These are phyloP conservation scores for Lobophora halterata DNA, from an alignment of 2,888 invertebrate species.

Conservation along the genomic window DNA sequence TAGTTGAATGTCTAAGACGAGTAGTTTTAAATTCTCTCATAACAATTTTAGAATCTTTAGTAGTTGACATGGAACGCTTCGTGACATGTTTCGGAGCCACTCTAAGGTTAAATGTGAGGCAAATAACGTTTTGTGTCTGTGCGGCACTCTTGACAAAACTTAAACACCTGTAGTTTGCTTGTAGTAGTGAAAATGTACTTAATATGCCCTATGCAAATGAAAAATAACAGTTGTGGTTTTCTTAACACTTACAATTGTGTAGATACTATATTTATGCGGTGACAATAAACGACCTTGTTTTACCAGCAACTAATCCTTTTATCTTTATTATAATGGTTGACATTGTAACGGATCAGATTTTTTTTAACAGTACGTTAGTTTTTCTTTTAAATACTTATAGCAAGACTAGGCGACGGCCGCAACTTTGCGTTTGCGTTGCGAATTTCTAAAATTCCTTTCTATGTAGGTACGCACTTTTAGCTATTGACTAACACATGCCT, in stretches of 20 bases:
- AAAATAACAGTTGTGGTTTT: constrained; percentile 34
- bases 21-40: no score
- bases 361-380: constrained; percentile 36
- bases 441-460: no score
- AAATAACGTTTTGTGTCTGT: no score
- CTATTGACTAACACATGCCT: no score
- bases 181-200: background rate
- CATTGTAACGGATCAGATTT: constrained; percentile 46
- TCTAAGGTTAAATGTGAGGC: background rate
- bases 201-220: no score
- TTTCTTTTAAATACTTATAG: constrained; percentile 34
- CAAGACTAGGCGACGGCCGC: no score
- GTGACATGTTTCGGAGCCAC: background rate
- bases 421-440: no score
- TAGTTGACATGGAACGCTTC: background rate
- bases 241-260: constrained; percentile 25
- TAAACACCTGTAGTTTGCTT: background rate
- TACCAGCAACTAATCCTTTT: constrained; percentile 49
- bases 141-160: background rate
- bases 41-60: no score
- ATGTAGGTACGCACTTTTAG: no score
- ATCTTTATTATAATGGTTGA: constrained; percentile 43
- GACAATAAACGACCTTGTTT: constrained; percentile 52
- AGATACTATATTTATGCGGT: constrained; percentile 39
- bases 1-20: no score